Evolutionary conservation across 2,797 vertebrate genomes (phyloP), one percentile per base, ranked within the genome.

Genomic region (Vultur gryphus): DNA sequence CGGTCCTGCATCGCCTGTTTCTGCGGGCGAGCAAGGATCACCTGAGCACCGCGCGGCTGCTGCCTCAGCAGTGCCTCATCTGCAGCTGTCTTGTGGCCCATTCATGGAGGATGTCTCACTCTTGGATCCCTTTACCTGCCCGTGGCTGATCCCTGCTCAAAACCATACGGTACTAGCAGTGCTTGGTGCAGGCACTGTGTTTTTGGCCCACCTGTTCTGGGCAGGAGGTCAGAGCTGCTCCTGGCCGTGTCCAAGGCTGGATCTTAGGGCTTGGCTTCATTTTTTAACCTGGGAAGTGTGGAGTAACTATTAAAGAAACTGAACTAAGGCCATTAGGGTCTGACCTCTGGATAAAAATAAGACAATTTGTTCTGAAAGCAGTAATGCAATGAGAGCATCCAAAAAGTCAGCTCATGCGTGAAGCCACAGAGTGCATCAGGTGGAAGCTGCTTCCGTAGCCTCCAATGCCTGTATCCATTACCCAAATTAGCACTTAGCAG

Each of bases 291-390:
- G 41, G 9, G 28, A 82, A 70, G 35, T 2, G 3, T 33, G 24
- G 37, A 59, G 7, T 49, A 43, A 20, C 44, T 91, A 10, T 48
- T 11, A 2, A 58, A 62, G 55, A 39, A 77, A 25, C 11, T 24
- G n/a, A 82, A 26, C 35, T 39, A 58, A 55, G 37, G 16, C 44
- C 33, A 39, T 83, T 13, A 10, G 46, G 39, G 7, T 39, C 33
- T 87, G 48, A 83, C 41, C 67, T 83, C 24, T 80, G 71, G 13
- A 54, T 83, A n/a, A 77, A 87, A 94, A 37, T 12, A 52, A 26
- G 58, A 64, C 82, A 90, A 44, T 95, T 79, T 87, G 19, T 87
- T 90, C 71, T 86, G 85, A 81, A 88, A 92, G 79, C 52, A 94
- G 2, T 67, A 91, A 84, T 65, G 65, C 65, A 75, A 3, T 39